Evolutionary conservation across 2,113 vertebrate genomes (phyloP), one percentile per base, ranked within the genome.

Genomic region (Ceuthmochares aereus): DNA sequence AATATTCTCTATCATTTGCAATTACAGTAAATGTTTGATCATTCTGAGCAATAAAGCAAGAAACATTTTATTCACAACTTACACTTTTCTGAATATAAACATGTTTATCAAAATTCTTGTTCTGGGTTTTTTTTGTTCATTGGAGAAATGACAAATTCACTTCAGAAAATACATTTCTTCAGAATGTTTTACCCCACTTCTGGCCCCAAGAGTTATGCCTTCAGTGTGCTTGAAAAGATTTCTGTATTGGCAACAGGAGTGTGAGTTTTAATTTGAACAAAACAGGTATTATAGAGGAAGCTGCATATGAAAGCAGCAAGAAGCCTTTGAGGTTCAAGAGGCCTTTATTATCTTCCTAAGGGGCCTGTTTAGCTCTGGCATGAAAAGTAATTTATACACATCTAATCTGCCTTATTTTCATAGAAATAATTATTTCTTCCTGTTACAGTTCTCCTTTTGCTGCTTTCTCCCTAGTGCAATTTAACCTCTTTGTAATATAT

Each of bases 241-340:
- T 80, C 85, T 95, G 2, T 73, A 79, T 18, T 55, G 45, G 86
- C 80, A 96, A 95, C 42, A 84, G n/a, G 29, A 92, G 20, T 0
- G 0, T 27, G 51, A 64, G 88, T 93, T 95, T 95, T 96, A 96
- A 97, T 96, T 96, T 91, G 83, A 95, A 96, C 77, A 92, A 94
- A 95, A 87, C 77, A 95, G 76, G 75, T 92, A 89, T 89, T 94
- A 79, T 26, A 84, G 75, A 68, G 85, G 63, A 79, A 89, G 83
- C 51, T 84, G 25, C 40, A 81, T 67, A 83, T 90, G 81, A 96
- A 96, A 95, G 79, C 63, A 93, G 43, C 8, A 75, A 94, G 72
- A 91, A 93, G 45, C 62, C 84, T 96, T 94, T 96, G 92, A 95
- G 78, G 64, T 87, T 95, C 78, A 81, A 89, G 90, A 89, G 68